Evolutionary conservation across 2,797 vertebrate genomes (phyloP).

Genomic region (Pangasius sanitwongsei): DNA sequence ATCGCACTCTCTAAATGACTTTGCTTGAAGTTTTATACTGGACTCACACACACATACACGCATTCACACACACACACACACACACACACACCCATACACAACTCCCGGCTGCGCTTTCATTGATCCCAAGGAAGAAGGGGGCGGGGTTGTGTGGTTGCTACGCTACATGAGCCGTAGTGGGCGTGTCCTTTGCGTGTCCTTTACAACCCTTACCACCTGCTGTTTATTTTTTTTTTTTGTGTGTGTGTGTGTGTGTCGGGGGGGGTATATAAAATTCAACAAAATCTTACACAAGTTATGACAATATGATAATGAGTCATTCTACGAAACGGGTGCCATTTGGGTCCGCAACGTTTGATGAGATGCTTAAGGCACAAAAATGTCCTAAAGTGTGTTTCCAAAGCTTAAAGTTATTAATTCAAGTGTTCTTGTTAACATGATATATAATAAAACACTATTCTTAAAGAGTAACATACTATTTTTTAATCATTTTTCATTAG

Average conservation of each 20-base stretch:
- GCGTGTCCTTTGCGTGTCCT: conserved; percentile 16
- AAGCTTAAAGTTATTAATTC: too few relatives aligned
- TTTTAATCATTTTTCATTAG: background rate
- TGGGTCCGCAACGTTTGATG: too few relatives aligned
- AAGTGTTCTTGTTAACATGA: too few relatives aligned
- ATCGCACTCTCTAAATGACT: background rate
- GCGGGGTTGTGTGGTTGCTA: background rate
- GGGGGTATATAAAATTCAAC: background rate
- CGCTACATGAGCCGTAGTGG: background rate
- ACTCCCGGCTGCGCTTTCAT: conserved; percentile 42
- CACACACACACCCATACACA: background rate
- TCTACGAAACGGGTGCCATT: too few relatives aligned
- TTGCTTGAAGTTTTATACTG: conserved; percentile 20
- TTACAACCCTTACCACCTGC: background rate
- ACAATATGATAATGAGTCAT: background rate
- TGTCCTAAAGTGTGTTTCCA: too few relatives aligned
- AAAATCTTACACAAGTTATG: background rate
- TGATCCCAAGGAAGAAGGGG: conserved; percentile 30
- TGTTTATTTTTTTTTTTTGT: too few relatives aligned
- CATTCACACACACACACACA: background rate
- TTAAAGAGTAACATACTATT: background rate
- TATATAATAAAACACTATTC: background rate
- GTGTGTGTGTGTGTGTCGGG: too few relatives aligned
- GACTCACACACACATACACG: too few relatives aligned
- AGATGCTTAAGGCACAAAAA: too few relatives aligned